A percentile compares a stretch with the other conserved stretches of the same genome.
phyloP scores from a whole-genome alignment of 1,140 invertebrate genomes.

The Spodoptera frugiperda region DNA sequence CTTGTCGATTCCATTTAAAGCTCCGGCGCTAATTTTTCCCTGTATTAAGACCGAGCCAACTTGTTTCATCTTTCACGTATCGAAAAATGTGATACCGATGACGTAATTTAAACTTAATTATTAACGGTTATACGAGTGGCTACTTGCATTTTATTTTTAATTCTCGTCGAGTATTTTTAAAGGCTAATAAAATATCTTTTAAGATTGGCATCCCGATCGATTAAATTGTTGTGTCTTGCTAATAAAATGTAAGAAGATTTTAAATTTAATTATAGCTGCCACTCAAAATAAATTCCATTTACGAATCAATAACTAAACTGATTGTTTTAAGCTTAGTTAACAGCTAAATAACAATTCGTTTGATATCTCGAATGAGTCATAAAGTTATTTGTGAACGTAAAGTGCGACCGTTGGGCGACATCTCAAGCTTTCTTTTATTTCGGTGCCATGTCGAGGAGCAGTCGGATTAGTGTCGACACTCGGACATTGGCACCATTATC shows the following conservation, averaged over 20 bases:
- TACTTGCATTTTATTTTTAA: not conserved
- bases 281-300: conserved; percentile 19
- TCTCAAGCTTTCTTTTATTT: conserved; percentile 77
- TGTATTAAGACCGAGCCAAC: not conserved
- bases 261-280: conserved; percentile 6
- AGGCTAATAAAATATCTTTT: not conserved
- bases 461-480: conserved; percentile 65
- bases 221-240: not conserved
- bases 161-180: not conserved
- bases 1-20: not conserved
- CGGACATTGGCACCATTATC: conserved; percentile 63
- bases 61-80: not conserved
- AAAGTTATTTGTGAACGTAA: conserved; percentile 41
- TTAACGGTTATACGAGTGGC: not conserved
- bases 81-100: not conserved
- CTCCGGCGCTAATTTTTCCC: not conserved
- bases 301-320: not conserved
- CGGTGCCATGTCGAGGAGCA: conserved; percentile 64
- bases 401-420: conserved; percentile 55
- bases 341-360: conserved; percentile 43
- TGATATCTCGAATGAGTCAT: conserved; percentile 50
- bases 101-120: not conserved
- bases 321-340: conserved; percentile 33
- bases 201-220: not conserved
- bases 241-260: not conserved